A percentile compares a stretch with the other conserved stretches of the same genome.
These are phyloP conservation scores for Strix uralensis DNA, from an alignment of 2,113 vertebrate species.

Conservation along the genomic window DNA sequence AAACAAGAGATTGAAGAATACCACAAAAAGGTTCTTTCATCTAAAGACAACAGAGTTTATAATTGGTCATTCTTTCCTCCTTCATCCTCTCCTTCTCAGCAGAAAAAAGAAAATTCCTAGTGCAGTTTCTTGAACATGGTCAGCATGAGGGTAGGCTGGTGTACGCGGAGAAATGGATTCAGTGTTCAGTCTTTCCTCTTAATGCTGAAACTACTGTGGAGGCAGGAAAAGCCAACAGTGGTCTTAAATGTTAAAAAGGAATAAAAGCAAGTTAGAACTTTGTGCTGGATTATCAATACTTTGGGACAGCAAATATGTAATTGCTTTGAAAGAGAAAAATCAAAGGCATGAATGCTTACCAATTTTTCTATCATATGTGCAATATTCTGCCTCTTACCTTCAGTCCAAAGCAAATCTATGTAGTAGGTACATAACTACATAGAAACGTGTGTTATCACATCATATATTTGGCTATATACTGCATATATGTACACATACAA, in stretches of 20 bases:
- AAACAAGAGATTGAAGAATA: conserved; percentile 73
- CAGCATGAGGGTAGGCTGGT: conserved; percentile 41
- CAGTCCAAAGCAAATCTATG: not conserved
- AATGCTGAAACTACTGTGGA: not conserved
- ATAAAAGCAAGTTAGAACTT: not conserved
- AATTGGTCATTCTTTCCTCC: conserved; percentile 79
- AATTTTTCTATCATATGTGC: not conserved
- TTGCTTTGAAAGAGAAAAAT: not conserved
- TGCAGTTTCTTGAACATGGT: conserved; percentile 68
- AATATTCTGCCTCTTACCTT: not conserved
- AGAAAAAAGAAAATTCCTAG: conserved; percentile 69
- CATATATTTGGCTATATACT: not conserved
- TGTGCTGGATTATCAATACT: not conserved
- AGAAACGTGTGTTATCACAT: not conserved
- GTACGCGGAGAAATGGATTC: conserved; percentile 10
- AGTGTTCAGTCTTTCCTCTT: not conserved
- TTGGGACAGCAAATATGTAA: not conserved
- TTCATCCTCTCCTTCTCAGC: conserved; percentile 68
- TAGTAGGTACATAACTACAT: fast-evolving
- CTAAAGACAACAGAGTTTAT: conserved; percentile 71
- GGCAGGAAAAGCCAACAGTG: not conserved
- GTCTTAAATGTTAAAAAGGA: not conserved
- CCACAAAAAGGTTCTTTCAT: conserved; percentile 82
- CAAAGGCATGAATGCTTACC: not conserved
- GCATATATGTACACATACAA: not conserved